These are phyloP conservation scores for Carollia perspicillata DNA, from an alignment of 2,113 vertebrate species.

Conservation along the genomic window DNA sequence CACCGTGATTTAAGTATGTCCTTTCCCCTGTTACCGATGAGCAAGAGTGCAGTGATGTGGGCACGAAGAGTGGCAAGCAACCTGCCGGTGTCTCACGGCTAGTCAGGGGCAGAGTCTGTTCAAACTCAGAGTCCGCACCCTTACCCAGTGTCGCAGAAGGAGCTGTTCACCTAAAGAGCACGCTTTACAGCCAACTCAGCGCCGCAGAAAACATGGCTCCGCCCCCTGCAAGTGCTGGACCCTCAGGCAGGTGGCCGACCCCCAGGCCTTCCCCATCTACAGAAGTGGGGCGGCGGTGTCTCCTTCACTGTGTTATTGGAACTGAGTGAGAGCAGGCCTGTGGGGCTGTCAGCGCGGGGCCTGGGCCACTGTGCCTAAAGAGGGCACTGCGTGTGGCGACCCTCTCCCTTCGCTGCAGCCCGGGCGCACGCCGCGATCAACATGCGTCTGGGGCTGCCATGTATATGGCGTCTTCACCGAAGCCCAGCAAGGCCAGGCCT, in stretches of 20 bases:
- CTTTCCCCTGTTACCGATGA: background rate
- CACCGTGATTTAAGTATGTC: background rate
- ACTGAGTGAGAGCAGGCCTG: background rate
- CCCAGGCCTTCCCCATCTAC: background rate
- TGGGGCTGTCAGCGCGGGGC: accelerated
- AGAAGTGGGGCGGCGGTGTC: background rate
- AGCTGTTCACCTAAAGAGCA: background rate
- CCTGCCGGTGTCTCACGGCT: background rate
- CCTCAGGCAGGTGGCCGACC: background rate
- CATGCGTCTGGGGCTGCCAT: background rate
- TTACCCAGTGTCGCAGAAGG: background rate
- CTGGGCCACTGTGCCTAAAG: too few species aligned
- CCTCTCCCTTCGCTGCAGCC: background rate
- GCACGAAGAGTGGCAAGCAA: background rate
- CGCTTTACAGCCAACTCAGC: background rate
- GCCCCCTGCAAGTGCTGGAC: too few species aligned
- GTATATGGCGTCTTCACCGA: background rate
- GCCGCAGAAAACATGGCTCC: background rate
- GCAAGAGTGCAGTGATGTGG: background rate
- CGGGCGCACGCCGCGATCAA: accelerated
- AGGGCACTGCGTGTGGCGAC: accelerated
- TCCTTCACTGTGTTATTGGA: background rate
- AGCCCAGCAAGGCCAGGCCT: background rate
- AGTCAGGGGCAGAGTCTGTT: background rate
- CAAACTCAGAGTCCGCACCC: background rate